phyloP scores from a whole-genome alignment of 2,113 vertebrate genomes.

The Eira barbara region DNA sequence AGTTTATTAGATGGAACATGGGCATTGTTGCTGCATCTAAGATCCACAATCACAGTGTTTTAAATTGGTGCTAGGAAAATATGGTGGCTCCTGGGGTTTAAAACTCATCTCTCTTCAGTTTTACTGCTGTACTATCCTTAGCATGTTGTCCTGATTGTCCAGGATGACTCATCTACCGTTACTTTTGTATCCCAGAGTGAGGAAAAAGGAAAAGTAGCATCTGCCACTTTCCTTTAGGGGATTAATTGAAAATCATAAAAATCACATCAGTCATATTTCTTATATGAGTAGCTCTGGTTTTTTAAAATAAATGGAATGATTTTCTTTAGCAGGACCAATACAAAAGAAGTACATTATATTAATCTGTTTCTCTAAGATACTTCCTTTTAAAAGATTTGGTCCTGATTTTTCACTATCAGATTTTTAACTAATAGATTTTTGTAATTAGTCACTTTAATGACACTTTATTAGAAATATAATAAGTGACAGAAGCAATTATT shows the following conservation, averaged over 20 bases:
- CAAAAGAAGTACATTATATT: neutral
- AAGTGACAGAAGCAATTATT: neutral
- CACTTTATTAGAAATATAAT: neutral
- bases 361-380: neutral
- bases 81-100: neutral
- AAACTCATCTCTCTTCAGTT: neutral
- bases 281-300: neutral
- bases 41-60: neutral
- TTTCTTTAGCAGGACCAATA: neutral
- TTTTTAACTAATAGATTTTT: neutral
- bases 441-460: neutral
- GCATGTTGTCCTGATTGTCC: neutral
- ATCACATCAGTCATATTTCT: neutral
- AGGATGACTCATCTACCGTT: neutral
- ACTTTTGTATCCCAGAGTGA: neutral
- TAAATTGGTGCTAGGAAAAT: neutral
- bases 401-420: neutral
- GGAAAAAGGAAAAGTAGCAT: neutral
- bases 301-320: neutral
- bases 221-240: neutral
- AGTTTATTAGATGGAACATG: neutral
- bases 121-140: neutral
- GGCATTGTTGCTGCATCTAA: neutral
- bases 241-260: conserved; percentile 7
- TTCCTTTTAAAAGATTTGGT: conserved; percentile 10